Evolutionary conservation across 2,113 vertebrate genomes (phyloP).

Genomic region (Eurystomus gularis): DNA sequence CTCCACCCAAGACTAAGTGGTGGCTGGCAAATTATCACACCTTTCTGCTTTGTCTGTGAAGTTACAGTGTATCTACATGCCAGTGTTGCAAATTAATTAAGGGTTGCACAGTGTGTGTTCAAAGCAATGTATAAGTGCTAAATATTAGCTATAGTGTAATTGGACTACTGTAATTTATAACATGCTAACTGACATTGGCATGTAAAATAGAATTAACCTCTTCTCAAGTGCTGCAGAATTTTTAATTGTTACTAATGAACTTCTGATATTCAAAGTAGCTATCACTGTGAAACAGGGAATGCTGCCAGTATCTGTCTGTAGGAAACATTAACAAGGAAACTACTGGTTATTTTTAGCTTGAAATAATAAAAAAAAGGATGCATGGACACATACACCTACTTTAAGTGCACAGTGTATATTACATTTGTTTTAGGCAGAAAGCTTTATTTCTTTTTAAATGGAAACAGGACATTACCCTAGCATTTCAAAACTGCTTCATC

Average conservation of each 20-base stretch:
- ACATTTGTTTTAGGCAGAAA: not conserved
- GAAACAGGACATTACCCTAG: not conserved
- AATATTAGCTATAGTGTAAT: slow-evolving; percentile 34
- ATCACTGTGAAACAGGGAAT: not conserved
- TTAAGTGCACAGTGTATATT: not conserved
- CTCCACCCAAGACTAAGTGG: not conserved
- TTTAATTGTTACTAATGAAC: slow-evolving; percentile 48
- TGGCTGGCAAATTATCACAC: not conserved
- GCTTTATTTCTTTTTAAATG: not conserved
- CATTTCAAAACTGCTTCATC: not conserved
- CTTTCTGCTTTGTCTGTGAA: slow-evolving; percentile 26
- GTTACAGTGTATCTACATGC: not conserved
- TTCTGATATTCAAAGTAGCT: slow-evolving; percentile 17
- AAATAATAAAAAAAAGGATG: not conserved
- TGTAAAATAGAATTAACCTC: slow-evolving; percentile 24
- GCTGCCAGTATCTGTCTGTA: not conserved
- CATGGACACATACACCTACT: not conserved
- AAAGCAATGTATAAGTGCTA: slow-evolving; percentile 2
- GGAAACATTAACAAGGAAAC: not conserved
- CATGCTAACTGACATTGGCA: not conserved
- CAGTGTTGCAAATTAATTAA: slow-evolving; percentile 6
- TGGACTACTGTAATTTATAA: slow-evolving; percentile 23
- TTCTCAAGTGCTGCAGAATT: slow-evolving; percentile 26
- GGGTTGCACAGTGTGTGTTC: not conserved
- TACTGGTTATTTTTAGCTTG: not conserved